A percentile compares a stretch with the other conserved stretches of the same genome.
Conservation (phyloP, 2,888 invertebrate genomes). For the Andrena hattorfiana region DNA sequence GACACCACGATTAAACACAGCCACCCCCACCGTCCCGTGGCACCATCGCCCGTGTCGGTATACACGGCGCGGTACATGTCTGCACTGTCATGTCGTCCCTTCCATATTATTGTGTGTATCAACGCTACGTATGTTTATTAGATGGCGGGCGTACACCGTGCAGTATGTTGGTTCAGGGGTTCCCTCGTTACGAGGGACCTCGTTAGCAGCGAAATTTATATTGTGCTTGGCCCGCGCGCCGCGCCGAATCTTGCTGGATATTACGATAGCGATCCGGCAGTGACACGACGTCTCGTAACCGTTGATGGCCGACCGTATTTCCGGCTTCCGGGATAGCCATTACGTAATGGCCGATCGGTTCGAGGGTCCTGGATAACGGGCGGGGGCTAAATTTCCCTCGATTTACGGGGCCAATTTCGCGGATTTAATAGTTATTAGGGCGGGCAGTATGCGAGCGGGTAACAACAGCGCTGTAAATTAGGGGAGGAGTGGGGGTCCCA, state of each 20-base stretch:
- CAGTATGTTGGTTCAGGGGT: slow-evolving; percentile 57
- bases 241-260: slow-evolving; percentile 50
- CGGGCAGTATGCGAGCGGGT: not conserved
- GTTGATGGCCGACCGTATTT: slow-evolving; percentile 47
- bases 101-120: slow-evolving; percentile 64
- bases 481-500: not conserved
- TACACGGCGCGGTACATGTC: slow-evolving; percentile 30
- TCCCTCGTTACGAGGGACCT: slow-evolving; percentile 54
- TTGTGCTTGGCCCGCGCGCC: slow-evolving; percentile 31
- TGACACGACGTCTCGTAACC: slow-evolving; percentile 50
- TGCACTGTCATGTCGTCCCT: slow-evolving; percentile 29
- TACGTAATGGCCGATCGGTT: slow-evolving; percentile 47
- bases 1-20: slow-evolving; percentile 4
- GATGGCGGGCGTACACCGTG: slow-evolving; percentile 45
- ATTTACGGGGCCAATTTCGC: not conserved
- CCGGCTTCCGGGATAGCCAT: slow-evolving; percentile 22
- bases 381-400: slow-evolving; percentile 13
- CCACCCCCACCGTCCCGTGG: not conserved
- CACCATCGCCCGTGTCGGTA: slow-evolving; percentile 7
- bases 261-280: slow-evolving; percentile 53
- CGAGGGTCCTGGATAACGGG: slow-evolving; percentile 25
- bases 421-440: not conserved
- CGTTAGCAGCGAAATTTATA: slow-evolving; percentile 61
- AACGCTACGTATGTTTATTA: slow-evolving; percentile 61
- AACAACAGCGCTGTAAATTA: not conserved